phyloP scores from a whole-genome alignment of 2,113 vertebrate species.

The Fulmarus glacialis region DNA sequence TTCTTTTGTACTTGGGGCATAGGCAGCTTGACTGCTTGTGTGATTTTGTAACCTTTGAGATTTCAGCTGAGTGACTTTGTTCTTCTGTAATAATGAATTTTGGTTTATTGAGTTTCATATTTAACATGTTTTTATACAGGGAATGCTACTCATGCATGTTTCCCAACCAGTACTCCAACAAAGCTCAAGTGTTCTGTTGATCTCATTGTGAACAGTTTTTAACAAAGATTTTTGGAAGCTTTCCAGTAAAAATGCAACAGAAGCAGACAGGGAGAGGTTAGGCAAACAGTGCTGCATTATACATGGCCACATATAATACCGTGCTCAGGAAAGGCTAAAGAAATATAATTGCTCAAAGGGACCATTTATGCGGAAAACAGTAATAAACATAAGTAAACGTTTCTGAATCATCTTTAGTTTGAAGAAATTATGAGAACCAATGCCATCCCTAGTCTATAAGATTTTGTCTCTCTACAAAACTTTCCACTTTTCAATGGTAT shows the following conservation, averaged over 20 bases:
- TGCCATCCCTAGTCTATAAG: neutral
- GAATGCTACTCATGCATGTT: neutral
- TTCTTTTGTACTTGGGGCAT: neutral
- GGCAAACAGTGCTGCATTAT: constrained; percentile 37
- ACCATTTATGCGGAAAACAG: neutral
- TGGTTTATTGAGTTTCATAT: neutral
- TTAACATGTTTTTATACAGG: neutral
- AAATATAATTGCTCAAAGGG: constrained; percentile 31
- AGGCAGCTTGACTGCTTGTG: neutral
- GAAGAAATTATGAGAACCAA: neutral
- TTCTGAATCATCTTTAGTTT: neutral
- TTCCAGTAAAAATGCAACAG: constrained; percentile 61
- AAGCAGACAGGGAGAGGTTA: constrained; percentile 26
- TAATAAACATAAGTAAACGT: neutral
- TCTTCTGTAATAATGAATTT: neutral
- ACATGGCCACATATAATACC: neutral
- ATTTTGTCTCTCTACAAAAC: neutral
- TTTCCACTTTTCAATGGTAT: neutral
- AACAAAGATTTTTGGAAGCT: constrained; percentile 39
- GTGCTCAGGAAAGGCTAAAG: constrained; percentile 9
- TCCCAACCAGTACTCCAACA: constrained; percentile 3
- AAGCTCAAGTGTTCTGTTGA: constrained; percentile 45
- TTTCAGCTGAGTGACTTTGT: neutral
- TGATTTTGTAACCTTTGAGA: neutral
- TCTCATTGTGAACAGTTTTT: constrained; percentile 39